Evolutionary conservation across 2,113 vertebrate genomes (phyloP).

Genomic region (Phaethornis superciliosus): DNA sequence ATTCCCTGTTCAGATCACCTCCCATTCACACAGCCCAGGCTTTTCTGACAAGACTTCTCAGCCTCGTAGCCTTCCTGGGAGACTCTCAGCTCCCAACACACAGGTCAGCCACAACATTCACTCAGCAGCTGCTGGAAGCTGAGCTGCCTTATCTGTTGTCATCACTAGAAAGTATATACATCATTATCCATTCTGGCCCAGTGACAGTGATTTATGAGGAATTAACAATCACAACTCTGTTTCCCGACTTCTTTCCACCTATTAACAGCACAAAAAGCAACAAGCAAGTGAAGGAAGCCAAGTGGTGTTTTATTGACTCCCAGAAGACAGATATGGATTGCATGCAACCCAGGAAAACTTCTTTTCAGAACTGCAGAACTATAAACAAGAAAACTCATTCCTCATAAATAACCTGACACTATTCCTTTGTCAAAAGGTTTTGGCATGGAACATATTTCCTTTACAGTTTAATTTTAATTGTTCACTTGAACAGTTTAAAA

Average conservation of each 20-base stretch:
- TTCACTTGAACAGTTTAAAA: conserved; percentile 32
- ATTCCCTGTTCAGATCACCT: background rate
- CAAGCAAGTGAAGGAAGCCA: conserved; percentile 6
- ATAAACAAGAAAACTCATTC: conserved; percentile 9
- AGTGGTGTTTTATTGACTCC: conserved; percentile 24
- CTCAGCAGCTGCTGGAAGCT: background rate
- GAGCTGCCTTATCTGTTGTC: background rate
- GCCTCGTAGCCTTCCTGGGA: background rate
- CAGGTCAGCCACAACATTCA: background rate
- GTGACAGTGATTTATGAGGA: background rate
- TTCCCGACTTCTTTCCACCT: background rate
- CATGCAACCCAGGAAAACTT: conserved; percentile 18
- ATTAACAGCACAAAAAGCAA: background rate
- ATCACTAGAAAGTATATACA: background rate
- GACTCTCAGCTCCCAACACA: background rate
- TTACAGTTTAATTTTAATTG: background rate
- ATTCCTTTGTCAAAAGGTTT: background rate
- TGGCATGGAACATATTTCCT: background rate
- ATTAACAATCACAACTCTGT: background rate
- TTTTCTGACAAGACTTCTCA: background rate
- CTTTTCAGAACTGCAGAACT: background rate
- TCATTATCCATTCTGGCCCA: fast-evolving
- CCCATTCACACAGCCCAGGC: background rate
- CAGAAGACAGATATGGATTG: background rate
- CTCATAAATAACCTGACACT: conserved; percentile 31